Conservation (phyloP, 2,888 invertebrate genomes). For the Thumatha senex region DNA sequence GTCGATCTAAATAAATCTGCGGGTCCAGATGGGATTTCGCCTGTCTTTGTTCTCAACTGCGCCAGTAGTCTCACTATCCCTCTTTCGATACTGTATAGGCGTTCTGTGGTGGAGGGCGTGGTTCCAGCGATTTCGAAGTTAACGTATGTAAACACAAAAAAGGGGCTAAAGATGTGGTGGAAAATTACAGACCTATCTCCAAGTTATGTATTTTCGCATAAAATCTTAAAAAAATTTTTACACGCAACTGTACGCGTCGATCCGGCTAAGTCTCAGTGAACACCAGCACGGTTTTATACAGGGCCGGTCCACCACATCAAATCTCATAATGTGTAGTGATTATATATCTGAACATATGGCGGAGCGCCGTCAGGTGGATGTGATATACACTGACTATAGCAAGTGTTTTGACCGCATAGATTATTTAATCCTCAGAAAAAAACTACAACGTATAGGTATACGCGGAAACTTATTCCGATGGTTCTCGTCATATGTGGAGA, state of each 20-base stretch:
- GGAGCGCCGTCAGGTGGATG: background rate
- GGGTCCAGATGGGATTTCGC: too few relatives aligned
- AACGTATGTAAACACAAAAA: too few relatives aligned
- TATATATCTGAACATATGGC: background rate
- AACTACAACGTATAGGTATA: too few relatives aligned
- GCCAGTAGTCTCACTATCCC: background rate
- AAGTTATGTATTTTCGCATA: background rate
- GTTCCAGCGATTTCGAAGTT: too few relatives aligned
- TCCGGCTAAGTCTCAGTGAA: background rate
- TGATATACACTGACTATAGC: conserved; percentile 1
- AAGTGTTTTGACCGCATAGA: background rate
- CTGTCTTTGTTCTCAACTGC: too few relatives aligned
- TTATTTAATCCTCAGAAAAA: background rate
- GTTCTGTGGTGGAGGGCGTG: too few relatives aligned
- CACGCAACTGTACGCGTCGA: background rate
- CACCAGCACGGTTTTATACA: background rate
- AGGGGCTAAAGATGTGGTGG: too few relatives aligned
- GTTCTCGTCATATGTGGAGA: too few relatives aligned
- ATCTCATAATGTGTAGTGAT: background rate
- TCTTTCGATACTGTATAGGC: too few relatives aligned
- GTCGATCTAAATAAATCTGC: too few relatives aligned
- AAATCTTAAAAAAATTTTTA: background rate
- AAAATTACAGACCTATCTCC: too few relatives aligned
- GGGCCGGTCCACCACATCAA: background rate
- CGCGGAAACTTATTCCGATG: too few relatives aligned